Evolutionary conservation across 2,888 invertebrate species (phyloP), one percentile per base, ranked within the genome.

Genomic region (Pantelozetes paolii): DNA sequence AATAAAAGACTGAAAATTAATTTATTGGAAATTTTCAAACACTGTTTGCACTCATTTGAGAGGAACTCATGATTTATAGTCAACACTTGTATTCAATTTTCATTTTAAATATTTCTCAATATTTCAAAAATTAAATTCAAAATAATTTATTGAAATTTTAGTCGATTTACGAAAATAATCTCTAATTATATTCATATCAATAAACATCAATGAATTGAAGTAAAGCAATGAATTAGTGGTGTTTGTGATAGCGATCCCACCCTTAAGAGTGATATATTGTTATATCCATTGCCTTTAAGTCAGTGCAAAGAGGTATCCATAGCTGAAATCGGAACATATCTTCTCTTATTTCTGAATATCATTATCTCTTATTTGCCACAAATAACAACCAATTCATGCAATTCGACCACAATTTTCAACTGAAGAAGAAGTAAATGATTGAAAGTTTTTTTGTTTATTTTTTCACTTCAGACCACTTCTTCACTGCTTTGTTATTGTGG

Each of bases 301-400:
- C 15, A 18, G 18, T 18, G 3, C 30, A 57, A 57, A 28, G 30
- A 57, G 57, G 30, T 57, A 57, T 57, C 57, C 57, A 28, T 30
- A 28, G 57, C 28, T 57, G 15, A 57, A 30, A 57, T 57, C 2
- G 26, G 57, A 57, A 57, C 57, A 57, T 26, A 26, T 30, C 57
- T n/a, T n/a, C n/a, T n/a, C n/a, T 57, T 57, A 20, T 57, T 57
- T 30, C 30, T 57, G 57, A 57, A 57, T 57, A 57, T 57, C 57
- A 57, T 57, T 57, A 57, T 57, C 30, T 57, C 28, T 57, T 57
- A 57, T 57, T 57, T 57, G 28, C 57, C 57, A 13, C 57, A 57
- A 54, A 57, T 57, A 30, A 30, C 3, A 57, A n/a, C n/a, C n/a
- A n/a, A n/a, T 26, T 30, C 57, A 28, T 57, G 57, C 28, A 28